Base-by-base conservation (phyloP, 2,797 vertebrate genomes). In the Labroides dimidiatus region DNA sequence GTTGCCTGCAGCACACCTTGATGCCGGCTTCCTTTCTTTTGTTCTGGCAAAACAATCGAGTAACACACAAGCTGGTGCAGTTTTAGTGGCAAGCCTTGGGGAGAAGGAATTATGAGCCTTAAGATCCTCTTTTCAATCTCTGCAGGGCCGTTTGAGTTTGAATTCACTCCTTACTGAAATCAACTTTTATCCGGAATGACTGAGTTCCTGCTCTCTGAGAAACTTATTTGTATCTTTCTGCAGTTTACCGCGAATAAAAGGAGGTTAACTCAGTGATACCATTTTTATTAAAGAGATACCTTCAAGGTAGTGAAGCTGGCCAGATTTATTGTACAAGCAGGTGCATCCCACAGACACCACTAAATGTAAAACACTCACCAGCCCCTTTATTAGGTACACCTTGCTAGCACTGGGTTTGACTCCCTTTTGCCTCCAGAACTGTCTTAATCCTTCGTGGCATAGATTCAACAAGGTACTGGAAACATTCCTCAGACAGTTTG, bases 1-100 rank as follows among this genome's bases (percentile, higher is more conserved):
- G 76, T 69, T 81, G 87, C 81, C 87, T 81, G 53, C 69, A 80
- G 81, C 69, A 0, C 4, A 62, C 57, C 67, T 81, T 65, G 64
- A 78, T 74, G 77, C 52, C 73, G 47, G 19, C 61, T 66, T 69
- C 78, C 77, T 72, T 33, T 77, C 62, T 64, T 68, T 21, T 75
- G 64, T 53, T 42, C 57, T 75, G 74, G 75, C 75, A 73, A 64
- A 70, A 75, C 70, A 72, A 75, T 11, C 43, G 37, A 73, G 76
- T 49, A 43, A 37, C 72, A 39, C 45, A 14, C 27, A 74, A 77
- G 81, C 80, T 84, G 75, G 59, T 75, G 56, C 42, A 47, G 68
- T 77, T 79, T 75, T 75, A 54, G 75, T 13, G 54, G 48, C 4
- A 23, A 5, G 80, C 83, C 78, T 78, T 67, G 50, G 77, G 83